Evolutionary conservation across 2,888 invertebrate species (phyloP).

Genomic region (Leptarthrus brevirostris): DNA sequence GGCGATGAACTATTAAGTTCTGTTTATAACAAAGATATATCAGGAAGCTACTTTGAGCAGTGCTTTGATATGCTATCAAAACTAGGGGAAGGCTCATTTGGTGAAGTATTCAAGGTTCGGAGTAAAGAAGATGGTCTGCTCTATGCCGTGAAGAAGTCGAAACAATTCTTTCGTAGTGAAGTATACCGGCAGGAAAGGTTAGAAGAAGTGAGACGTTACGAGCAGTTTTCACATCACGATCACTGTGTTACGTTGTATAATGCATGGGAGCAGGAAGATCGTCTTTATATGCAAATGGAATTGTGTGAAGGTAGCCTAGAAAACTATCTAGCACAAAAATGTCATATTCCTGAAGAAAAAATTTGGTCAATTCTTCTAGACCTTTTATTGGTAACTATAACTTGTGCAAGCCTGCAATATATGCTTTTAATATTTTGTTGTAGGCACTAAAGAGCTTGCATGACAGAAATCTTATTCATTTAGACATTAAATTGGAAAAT

Average conservation of each 20-base stretch:
- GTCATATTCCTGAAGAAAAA: slow-evolving; percentile 71
- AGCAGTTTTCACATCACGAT: slow-evolving; percentile 74
- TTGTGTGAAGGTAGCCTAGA: slow-evolving; percentile 74
- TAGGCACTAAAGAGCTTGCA: slow-evolving; percentile 77
- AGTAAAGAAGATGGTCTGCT: slow-evolving; percentile 73
- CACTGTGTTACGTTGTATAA: slow-evolving; percentile 75
- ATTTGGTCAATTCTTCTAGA: slow-evolving; percentile 78
- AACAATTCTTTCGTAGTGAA: slow-evolving; percentile 72
- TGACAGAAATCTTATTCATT: slow-evolving; percentile 74
- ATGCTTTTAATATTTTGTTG: slow-evolving; percentile 53
- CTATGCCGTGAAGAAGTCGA: slow-evolving; percentile 79
- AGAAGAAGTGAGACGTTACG: slow-evolving; percentile 77
- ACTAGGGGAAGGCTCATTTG: slow-evolving; percentile 81
- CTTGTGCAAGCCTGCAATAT: neutral
- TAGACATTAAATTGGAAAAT: slow-evolving; percentile 84
- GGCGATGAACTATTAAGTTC: slow-evolving; percentile 60
- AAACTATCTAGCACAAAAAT: slow-evolving; percentile 70
- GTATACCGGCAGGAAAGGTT: slow-evolving; percentile 71
- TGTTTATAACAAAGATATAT: slow-evolving; percentile 64
- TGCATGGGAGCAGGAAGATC: slow-evolving; percentile 80
- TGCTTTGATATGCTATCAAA: slow-evolving; percentile 73
- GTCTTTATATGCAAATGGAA: slow-evolving; percentile 78
- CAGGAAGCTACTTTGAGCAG: slow-evolving; percentile 74
- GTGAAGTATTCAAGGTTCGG: slow-evolving; percentile 77
- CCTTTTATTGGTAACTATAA: slow-evolving; percentile 65